Evolutionary conservation across 2,888 invertebrate species (phyloP).

Genomic region (Eilema caniola): DNA sequence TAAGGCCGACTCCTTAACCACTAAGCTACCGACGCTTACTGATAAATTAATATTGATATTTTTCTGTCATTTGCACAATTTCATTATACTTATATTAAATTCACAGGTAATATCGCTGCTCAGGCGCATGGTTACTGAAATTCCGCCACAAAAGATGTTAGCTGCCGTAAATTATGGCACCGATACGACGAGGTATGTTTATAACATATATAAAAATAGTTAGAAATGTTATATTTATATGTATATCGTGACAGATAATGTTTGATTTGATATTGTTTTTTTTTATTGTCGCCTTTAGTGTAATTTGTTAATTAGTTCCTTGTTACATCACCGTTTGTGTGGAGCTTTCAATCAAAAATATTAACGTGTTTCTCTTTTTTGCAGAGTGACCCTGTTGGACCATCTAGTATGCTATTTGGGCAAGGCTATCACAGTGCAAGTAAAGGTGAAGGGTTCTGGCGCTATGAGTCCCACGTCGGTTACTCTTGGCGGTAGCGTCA

Average conservation of each 20-base stretch:
- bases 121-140: constrained; percentile 95
- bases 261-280: no score
- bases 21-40: no score
- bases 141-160: constrained; percentile 94
- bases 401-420: constrained; percentile 96
- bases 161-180: constrained; percentile 89
- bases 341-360: background rate
- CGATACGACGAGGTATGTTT: constrained; percentile 65
- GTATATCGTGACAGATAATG: no score
- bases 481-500: constrained; percentile 85
- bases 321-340: no score
- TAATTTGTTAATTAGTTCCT: no score
- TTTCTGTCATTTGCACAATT: no score
- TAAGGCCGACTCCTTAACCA: no score
- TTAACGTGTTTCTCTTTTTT: background rate
- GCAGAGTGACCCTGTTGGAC: constrained; percentile 93
- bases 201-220: no score
- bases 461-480: constrained; percentile 77
- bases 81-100: background rate
- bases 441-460: constrained; percentile 88
- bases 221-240: no score
- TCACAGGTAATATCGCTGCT: constrained; percentile 93
- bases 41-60: no score
- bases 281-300: no score
- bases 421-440: constrained; percentile 96